Percentiles rank a stretch among this genome's conserved stretches.
These are phyloP conservation scores for Microplitis mediator DNA, from an alignment of 1,140 invertebrate species.

Conservation along the genomic window DNA sequence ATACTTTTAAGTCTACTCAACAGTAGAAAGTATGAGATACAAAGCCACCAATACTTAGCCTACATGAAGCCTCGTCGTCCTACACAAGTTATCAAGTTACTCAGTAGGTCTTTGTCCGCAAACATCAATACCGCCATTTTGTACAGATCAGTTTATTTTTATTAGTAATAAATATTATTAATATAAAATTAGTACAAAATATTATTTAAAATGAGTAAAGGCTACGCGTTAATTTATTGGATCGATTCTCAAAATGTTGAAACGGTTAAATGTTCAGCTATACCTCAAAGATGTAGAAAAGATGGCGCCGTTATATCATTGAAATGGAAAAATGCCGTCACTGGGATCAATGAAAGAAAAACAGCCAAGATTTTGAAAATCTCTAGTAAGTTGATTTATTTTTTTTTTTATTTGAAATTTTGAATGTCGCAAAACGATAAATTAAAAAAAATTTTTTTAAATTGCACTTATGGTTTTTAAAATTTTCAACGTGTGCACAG, in stretches of 20 bases:
- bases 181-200: neutral
- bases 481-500: too few relatives aligned
- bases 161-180: neutral
- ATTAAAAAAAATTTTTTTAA: too few relatives aligned
- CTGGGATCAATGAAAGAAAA: neutral
- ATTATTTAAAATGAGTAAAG: constrained; percentile 14
- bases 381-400: neutral
- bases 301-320: neutral
- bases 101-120: neutral
- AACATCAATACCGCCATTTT: too few relatives aligned
- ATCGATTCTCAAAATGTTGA: neutral
- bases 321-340: constrained; percentile 1
- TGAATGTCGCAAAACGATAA: too few relatives aligned
- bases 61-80: too few relatives aligned
- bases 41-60: too few relatives aligned
- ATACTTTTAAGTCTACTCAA: too few relatives aligned
- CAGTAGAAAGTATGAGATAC: neutral
- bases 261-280: neutral
- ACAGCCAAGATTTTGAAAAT: constrained; percentile 7
- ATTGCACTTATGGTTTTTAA: too few relatives aligned
- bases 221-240: constrained; percentile 14
- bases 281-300: constrained; percentile 3
- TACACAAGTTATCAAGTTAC: too few relatives aligned
- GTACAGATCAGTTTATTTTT: neutral
- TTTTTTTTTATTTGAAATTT: neutral